Base-by-base conservation (phyloP, 2,888 invertebrate genomes). In the Alviniconcha strummeri region DNA sequence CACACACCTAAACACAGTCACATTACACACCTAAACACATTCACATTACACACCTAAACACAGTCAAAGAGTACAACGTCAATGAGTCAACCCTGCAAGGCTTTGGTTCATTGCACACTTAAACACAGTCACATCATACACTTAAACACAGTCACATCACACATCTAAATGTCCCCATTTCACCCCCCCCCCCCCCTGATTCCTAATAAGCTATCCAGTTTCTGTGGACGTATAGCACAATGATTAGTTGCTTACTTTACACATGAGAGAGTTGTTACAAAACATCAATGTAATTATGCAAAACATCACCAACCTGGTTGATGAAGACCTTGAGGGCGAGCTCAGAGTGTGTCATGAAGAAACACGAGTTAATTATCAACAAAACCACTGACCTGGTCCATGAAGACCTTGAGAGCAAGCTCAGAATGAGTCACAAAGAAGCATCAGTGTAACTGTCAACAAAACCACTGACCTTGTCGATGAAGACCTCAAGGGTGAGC, bases 401-500 rank as follows among this genome's bases (percentile, higher is more conserved):
- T 95, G 75, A 97, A 96, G 15, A 97, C 96, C 91, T 97, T 96
- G 87, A 98, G 94, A 19, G 97, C 36, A 3, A 36, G 36, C 36
- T 36, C 36, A 3, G 36, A 36, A 4, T 4, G 4, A 13, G 15
- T 13, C 64, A 3, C 11, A 15, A 15, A 64, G 9, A 64, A 64
- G 64, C 64, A 71, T n/a, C 17, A n/a, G 71, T n/a, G 17, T 54
- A 75, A 11, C 3, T 13, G 2, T 74, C 6, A 74, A 74, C 54
- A 55, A 67, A 9, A 55, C 17, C 9, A n/a, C 84, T 86, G 86
- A 93, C 93, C 88, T 90, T 88, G 86, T 97, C 97, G 89, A 98
- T 95, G 75, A 97, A 96, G 13, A 97, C 96, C 91, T 97, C 96
- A 87, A 98, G 94, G 19, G 97, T 97, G 90, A 36, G 36, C 36